phyloP scores from a whole-genome alignment of 2,797 vertebrate species.

The Gambelia wislizenii region DNA sequence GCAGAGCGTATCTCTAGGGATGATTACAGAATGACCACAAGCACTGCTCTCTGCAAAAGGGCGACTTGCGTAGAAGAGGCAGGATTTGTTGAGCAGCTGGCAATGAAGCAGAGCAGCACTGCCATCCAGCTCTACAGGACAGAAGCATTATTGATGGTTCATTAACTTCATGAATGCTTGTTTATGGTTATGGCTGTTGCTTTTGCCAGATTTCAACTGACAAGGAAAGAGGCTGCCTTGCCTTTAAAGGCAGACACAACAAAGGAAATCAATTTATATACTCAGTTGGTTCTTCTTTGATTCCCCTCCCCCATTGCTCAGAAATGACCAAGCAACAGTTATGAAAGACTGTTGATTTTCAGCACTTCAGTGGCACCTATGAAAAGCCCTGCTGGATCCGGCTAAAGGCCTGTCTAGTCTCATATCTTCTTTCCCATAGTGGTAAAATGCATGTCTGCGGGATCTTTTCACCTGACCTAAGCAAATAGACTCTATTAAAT shows the following conservation, averaged over 20 bases:
- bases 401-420: not conserved
- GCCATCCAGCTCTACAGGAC: not conserved
- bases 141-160: not conserved
- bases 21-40: not conserved
- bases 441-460: not conserved
- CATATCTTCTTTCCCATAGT: not conserved
- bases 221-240: not conserved
- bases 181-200: not conserved
- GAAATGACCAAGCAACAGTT: not conserved
- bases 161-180: not conserved
- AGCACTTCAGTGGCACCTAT: not conserved
- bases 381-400: not conserved
- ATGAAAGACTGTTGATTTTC: not conserved
- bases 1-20: not conserved
- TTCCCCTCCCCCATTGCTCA: not conserved
- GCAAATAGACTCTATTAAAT: not conserved
- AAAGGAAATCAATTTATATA: not conserved
- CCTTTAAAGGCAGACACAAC: not conserved
- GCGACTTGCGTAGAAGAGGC: not conserved
- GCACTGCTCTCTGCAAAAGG: not conserved
- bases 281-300: not conserved
- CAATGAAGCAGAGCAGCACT: not conserved
- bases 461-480: not conserved
- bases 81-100: not conserved
- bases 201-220: conserved; percentile 1